phyloP scores from a whole-genome alignment of 2,888 invertebrate genomes.

The Synanthedon myopaeformis region DNA sequence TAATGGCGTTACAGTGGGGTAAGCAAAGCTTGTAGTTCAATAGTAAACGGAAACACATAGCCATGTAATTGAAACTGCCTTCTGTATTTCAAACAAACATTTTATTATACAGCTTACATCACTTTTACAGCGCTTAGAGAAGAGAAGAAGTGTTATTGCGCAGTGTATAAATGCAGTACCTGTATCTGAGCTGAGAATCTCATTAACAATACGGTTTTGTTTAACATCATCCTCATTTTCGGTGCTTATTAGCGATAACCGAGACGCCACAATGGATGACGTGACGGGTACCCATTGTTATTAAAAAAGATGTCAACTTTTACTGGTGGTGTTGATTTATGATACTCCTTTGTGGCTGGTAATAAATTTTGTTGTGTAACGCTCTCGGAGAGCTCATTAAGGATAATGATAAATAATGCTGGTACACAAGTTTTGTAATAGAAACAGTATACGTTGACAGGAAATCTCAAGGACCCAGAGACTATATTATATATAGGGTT shows the following conservation, averaged over 20 bases:
- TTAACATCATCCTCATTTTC: neutral
- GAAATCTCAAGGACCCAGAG: too few species aligned
- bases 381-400: conserved; percentile 39
- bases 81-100: too few species aligned
- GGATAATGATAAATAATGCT: conserved; percentile 30
- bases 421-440: conserved; percentile 6
- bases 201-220: neutral
- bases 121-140: too few species aligned
- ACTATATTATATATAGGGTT: too few species aligned
- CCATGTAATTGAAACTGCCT: too few species aligned
- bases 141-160: neutral
- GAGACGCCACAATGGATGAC: conserved; percentile 23
- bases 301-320: conserved; percentile 56
- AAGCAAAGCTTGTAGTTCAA: too few species aligned
- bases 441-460: neutral
- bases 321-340: conserved; percentile 42
- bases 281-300: conserved; percentile 33
- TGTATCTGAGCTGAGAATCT: conserved; percentile 1
- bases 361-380: conserved; percentile 44
- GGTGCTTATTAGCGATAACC: conserved; percentile 17
- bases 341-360: conserved; percentile 27
- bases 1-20: too few species aligned
- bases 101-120: too few species aligned
- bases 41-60: too few species aligned
- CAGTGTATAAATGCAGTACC: neutral